Percentiles rank a stretch among this genome's conserved stretches.
Evolutionary conservation across 2,888 invertebrate genomes (phyloP).

Genomic region (Clivina fossor): DNA sequence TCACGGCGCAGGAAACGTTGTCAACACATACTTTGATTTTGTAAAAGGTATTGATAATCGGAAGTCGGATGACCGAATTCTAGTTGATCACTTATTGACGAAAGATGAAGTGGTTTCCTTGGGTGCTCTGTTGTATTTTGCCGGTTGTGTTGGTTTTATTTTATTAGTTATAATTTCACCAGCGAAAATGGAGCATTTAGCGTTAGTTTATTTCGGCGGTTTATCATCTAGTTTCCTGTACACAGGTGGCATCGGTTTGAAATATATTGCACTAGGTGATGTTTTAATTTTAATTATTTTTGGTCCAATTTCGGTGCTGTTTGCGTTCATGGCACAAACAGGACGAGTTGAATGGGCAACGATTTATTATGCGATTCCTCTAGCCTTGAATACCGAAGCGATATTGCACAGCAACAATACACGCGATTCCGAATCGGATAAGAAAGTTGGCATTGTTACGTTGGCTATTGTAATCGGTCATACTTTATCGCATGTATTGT

Average conservation of each 20-base stretch:
- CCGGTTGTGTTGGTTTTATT: constrained; percentile 84
- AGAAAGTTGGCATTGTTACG: constrained; percentile 89
- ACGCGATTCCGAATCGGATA: constrained; percentile 85
- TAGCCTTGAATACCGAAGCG: constrained; percentile 92
- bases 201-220: constrained; percentile 93
- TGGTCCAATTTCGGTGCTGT: constrained; percentile 91
- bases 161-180: constrained; percentile 77
- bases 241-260: constrained; percentile 93
- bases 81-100: constrained; percentile 88
- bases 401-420: constrained; percentile 95
- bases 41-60: constrained; percentile 91
- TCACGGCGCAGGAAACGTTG: constrained; percentile 94
- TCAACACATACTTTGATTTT: constrained; percentile 95
- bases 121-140: constrained; percentile 84
- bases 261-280: constrained; percentile 94
- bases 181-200: constrained; percentile 92
- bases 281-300: constrained; percentile 89
- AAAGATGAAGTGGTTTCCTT: constrained; percentile 83
- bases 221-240: constrained; percentile 94
- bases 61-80: constrained; percentile 89
- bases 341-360: constrained; percentile 89
- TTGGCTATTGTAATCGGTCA: constrained; percentile 91
- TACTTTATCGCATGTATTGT: constrained; percentile 87
- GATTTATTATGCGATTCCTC: constrained; percentile 89
- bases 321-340: constrained; percentile 91